Evolutionary conservation across 1,140 invertebrate species (phyloP), one percentile per base, ranked within the genome.

Genomic region (Bilobella aurantiaca): DNA sequence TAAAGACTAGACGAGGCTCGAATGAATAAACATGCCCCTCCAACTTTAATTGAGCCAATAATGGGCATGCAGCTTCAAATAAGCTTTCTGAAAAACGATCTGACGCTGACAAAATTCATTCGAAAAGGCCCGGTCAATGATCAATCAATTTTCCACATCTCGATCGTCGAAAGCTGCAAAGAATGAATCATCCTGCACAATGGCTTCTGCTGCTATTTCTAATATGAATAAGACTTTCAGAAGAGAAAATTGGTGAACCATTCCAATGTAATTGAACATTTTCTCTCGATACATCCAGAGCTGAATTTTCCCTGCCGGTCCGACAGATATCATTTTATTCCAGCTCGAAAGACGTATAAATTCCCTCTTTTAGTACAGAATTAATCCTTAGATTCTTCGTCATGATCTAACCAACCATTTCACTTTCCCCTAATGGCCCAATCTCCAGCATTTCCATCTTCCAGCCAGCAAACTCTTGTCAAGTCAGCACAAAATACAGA

Each of bases 301-400:
- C 14, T 53, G 21, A 23, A 14, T 12, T 16, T 12, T 16, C 14
- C 5, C 14, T 16, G 49, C 14, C 14, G 23, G 49, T 5, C 14
- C 14, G 21, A 53, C 14, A 23, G 14, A 53, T 53, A 53, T 53
- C 49, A 53, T 53, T 53, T 53, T 23, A 53, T 53, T 53, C 49
- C 49, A 53, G 49, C 12, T 23, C 14, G 23, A 53, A 53, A 23
- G 49, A 23, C 25, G 30, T 29, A 58, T 58, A 58, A 58, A 58
- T 58, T 29, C 57, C 49, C 23, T 58, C 29, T 31, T 58, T 58
- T 58, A 58, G 23, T 58, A 31, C 29, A 29, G 57, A 58, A 58
- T 58, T 58, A 58, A 58, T 58, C 57, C 57, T 58, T 29, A 58
- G 30, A 58, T 58, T 58, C 57, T 31, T 58, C 57, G 23, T 58